Evolutionary conservation across 1,140 invertebrate genomes (phyloP), one percentile per base, ranked within the genome.

Genomic region (Aethina tumida): DNA sequence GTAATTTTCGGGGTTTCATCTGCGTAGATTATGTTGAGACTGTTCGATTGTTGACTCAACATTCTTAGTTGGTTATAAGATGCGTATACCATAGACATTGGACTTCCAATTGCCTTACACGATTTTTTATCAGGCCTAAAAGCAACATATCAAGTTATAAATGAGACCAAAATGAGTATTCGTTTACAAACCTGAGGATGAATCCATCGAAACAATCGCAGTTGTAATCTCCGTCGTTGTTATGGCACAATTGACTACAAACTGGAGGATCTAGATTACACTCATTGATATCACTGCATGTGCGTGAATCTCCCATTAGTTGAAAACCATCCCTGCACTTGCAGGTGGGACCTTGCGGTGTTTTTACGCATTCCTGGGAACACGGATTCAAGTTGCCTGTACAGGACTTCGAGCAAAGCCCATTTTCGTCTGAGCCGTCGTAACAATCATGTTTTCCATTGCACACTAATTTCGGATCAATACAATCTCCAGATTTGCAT

Each of bases 161-260:
- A 12, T 39, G 30, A n/a, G n/a, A 37, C 19, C 3, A 8, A 32
- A 28, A 27, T 24, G 9, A 33, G 18, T 13, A 29, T 36, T 43
- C 2, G 33, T 5, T 26, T n/a, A n/a, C n/a, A 43, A 22, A 65
- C 67, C 69, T 63, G 12, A 89, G 63, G 1, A 74, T 64, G 56
- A 84, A 96, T 1, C 82, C 87, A 1, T 75, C 62, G 9, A 69
- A 67, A 61, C 93, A 94, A 10, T 72, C 72, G 58, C 93, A 97
- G 2, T 65, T 55, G 1, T 60, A 63, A 1, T 59, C 58, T 10
- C 62, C 56, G 3, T 60, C 56, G 3, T 53, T 53, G 3, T 68
- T 58, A 2, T 40, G 47, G 35, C 70, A 72, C 25, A 62, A 56
- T 49, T 71, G 68, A 41, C 66, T 57, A 43, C 70, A 72, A 1